Evolutionary conservation across 2,888 invertebrate species (phyloP), one percentile per base, ranked within the genome.

Genomic region (Meta bourneti): DNA sequence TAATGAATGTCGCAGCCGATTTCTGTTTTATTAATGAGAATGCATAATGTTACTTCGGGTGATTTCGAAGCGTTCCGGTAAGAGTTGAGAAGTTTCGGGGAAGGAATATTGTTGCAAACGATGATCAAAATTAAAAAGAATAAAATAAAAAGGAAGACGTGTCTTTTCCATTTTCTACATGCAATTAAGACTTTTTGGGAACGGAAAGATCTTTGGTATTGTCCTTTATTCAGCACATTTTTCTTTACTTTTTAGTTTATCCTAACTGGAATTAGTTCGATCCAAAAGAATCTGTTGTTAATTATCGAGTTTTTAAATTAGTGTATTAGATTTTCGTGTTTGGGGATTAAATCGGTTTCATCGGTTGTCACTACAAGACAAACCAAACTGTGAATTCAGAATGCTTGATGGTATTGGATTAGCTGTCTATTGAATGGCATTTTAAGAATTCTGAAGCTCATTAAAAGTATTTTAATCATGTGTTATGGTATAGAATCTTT

Each of bases 1-100:
- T 86, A 86, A 78, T 86, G 86, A 86, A 86, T 70, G 71, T 52
- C 70, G 11, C 7, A 70, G 70, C 20, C 61, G 77, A 34, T 77
- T 49, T 86, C 52, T 84, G 20, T 86, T 70, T 77, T 20, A 51
- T 70, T 77, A 86, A 78, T 71, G 70, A 78, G 78, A 79, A 86
- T n/a, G 51, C 11, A 13, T 19, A 78, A 71, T 70, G 69, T 86
- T 20, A 86, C 70, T 86, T 13, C 71, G 69, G 86, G 78, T 71
- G 78, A 34, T 78, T 86, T 78, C 48, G 52, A 78, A 52, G 69
- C 19, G 49, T 61, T 61, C 61, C 5, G 4, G 1, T 11, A 74
- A 9, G 9, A 49, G 19, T 75, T n/a, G 9, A 48, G 61, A 61
- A 69, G 13, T 8, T 52, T 72, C 8, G 6, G 52, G 52, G 49